Base-by-base conservation (phyloP, 2,888 invertebrate genomes). In the Carterocephalus palaemon region DNA sequence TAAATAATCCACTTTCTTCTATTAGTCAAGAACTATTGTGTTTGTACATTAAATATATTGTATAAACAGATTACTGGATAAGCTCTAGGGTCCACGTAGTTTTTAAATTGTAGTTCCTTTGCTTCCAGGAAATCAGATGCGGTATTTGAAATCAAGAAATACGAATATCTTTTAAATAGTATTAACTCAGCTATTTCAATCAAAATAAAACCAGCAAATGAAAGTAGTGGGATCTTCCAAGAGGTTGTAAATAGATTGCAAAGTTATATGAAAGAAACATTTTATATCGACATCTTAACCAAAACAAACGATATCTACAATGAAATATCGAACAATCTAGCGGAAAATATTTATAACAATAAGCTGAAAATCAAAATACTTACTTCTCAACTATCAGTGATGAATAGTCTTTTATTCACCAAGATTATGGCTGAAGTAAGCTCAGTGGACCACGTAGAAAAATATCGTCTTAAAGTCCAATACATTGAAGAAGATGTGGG, bases 361-460 rank as follows among this genome's bases (percentile, higher is more conserved):
- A 53, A 57, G 22, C 47, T 58, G 1, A 66, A 64, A 56, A 45
- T 52, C 0, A 75, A 70, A 50, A 59, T 78, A 10, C 54, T 76
- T 3, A 73, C 68, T 3, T 60, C 69, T 1, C 62, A 81, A 55
- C 47, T 83, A 8, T 76, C 79, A 42, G 54, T 83, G 32, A 57
- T 86, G 10, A 72, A 90, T 2, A 91, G 91, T 53, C 70, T 89
- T 10, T 53, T 91, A 0, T 89, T 90, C 57, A 65, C 89, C 0
- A 79, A 85, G 53, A 66, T 92, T 2, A 88, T 91, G 62, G 85
- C 90, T 0, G 89, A 90, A 66, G 81, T 92, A 6, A 92, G 92
- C 9, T 74, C 90, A 1, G 92, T 97, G 3, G 98, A 98, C 84
- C 96, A 96, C 0, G 91, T 95, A 0, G 91, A 93, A 46, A 95